Evolutionary conservation across 2,888 invertebrate genomes (phyloP).

Genomic region (Abscondita cerata): DNA sequence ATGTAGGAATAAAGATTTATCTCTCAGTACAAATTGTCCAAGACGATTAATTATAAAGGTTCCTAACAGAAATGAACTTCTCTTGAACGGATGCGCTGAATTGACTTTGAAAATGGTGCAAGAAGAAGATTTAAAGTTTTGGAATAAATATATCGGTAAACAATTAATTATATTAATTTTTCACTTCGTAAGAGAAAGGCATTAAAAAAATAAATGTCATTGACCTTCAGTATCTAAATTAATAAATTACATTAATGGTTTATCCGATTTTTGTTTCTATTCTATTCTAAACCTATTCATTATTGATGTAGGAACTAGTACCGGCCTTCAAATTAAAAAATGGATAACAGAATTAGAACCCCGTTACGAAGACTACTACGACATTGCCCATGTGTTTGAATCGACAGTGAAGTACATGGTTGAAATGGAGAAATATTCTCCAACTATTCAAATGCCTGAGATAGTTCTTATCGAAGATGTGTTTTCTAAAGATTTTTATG

Average conservation of each 20-base stretch:
- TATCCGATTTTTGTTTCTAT: too few species aligned
- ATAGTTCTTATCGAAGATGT: neutral
- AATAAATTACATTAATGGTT: too few species aligned
- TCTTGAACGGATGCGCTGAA: constrained; percentile 43
- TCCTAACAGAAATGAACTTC: constrained; percentile 46
- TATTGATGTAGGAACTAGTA: constrained; percentile 27
- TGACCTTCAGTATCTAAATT: too few species aligned
- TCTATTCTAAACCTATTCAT: neutral
- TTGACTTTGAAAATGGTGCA: constrained; percentile 25
- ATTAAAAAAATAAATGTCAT: too few species aligned
- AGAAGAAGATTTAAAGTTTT: constrained; percentile 42
- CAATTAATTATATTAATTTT: too few species aligned
- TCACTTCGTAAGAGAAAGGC: too few species aligned
- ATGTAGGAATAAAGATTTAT: constrained; percentile 5
- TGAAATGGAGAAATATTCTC: neutral
- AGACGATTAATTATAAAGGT: constrained; percentile 43
- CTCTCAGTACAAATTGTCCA: constrained; percentile 40
- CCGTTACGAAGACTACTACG: neutral
- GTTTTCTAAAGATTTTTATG: neutral
- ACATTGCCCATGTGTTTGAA: constrained; percentile 9
- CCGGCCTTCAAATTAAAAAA: constrained; percentile 29
- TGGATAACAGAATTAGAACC: constrained; percentile 23
- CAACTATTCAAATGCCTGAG: neutral
- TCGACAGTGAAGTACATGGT: constrained; percentile 9
- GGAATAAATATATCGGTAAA: constrained; percentile 46